Base-by-base conservation (phyloP, 92 coral and sea anemone genomes). In the Porites cylindrica region DNA sequence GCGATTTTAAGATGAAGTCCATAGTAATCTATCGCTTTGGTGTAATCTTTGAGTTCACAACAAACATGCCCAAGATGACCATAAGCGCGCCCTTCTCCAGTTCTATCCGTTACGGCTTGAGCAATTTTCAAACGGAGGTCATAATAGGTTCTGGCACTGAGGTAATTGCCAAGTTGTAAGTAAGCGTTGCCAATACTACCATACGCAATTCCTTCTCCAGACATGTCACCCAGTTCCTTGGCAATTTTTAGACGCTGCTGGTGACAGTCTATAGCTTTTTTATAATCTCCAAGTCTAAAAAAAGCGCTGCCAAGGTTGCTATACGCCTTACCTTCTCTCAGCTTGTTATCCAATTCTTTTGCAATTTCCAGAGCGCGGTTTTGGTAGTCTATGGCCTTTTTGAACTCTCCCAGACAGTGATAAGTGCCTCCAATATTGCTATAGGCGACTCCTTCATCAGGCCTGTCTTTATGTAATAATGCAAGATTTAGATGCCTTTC, bases 101-200 rank as follows among this genome's bases (percentile, higher is more conserved):
- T 0, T 29, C n/a, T 70, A 16, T 70, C 75, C 9, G 2, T 38
- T 5, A 70, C 7, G 0, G 32, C 51, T 0, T 26, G 16, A 5
- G 75, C 75, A 43, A 43, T 32, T 7, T 70, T 43, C 5, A 70
- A 8, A 43, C 51, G 52, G 1, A 26, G 51, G 7, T 80, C 16
- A 51, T 80, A 47, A 50, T 12, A 29, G 50, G 51, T 51, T 26
- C 16, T 6, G 66, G 85, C 85, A 52, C 23, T 81, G 26, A 51
- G 17, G 47, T 52, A 81, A 29, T 69, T 14, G 58, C 77, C 77
- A 19, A 81, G 77, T 50, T 1, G 2, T 0, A 8, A 6, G 19
- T 81, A 81, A 32, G 61, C 66, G 77, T 52, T 68, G 51, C 85
- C 85, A 68, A 81, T 51, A 51, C 26, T 68, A 13, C 67, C 18